Evolutionary conservation across 2,888 invertebrate genomes (phyloP), one percentile per base, ranked within the genome.

Genomic region (Thera britannica): DNA sequence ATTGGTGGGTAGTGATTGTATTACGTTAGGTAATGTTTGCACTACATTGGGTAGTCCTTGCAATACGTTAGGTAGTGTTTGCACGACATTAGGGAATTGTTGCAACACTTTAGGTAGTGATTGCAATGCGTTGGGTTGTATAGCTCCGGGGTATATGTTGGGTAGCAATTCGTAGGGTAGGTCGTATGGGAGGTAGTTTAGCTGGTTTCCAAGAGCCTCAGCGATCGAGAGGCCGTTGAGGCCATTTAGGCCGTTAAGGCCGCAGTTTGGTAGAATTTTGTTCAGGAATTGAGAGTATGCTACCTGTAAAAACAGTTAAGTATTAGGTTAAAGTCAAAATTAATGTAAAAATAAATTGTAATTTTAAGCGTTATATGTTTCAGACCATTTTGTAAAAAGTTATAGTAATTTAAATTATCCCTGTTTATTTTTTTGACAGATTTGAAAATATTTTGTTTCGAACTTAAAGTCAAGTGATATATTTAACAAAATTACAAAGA

Each of bases 281-380:
- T 88, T 88, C 0, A 87, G 54, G 58, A 82, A 83, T 76, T 90
- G 88, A 0, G 81, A 75, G 68, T 78, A 75, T 38, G 73, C 81
- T 2, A 74, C 71, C 90, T 90, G 87, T 0, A 82, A 83, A 69
- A 67, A 8, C 36, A 44, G 1, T 6, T 44, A 44, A 34, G 23
- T 23, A 9, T 11, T 34, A 52, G 57, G 59, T 35, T 58, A 62
- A 55, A 11, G 46, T 46, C 46, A 11, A 38, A 1, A 5, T 46
- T 11, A 46, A 46, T 46, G 46, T 3, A 6, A 11, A 38, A 38
- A 38, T 1, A 2, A 6, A 38, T 38, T 38, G n/a, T n/a, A 5
- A 5, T 5, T 38, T 38, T 38, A 38, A 23, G 23, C 23, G 23
- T 23, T 1, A 23, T 23, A 23, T 23, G 23, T 23, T 23, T 23